These are phyloP conservation scores for Gerris lacustris DNA, from an alignment of 2,888 invertebrate species.

Conservation along the genomic window DNA sequence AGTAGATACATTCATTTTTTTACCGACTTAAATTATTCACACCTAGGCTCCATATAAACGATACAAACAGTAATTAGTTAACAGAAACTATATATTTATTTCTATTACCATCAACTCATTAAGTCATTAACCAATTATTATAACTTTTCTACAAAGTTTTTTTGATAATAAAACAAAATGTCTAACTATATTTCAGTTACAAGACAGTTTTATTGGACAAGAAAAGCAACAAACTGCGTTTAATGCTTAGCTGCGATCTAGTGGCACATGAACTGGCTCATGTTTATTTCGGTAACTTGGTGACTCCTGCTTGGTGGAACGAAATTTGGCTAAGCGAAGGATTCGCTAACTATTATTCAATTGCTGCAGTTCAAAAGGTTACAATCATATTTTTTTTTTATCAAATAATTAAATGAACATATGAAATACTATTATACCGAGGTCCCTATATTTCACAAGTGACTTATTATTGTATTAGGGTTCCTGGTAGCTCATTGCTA, in stretches of 20 bases:
- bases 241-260: conserved; percentile 36
- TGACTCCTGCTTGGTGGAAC: conserved; percentile 37
- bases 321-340: conserved; percentile 44
- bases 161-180: neutral
- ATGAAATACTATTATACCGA: neutral
- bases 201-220: conserved; percentile 39
- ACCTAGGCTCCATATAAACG: too few relatives aligned
- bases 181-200: conserved; percentile 34
- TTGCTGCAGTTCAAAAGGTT: conserved; percentile 35
- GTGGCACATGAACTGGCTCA: conserved; percentile 42
- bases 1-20: too few relatives aligned
- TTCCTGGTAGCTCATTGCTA: too few relatives aligned
- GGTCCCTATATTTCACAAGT: too few relatives aligned
- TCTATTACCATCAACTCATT: too few relatives aligned
- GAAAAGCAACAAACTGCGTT: conserved; percentile 31
- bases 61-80: too few relatives aligned
- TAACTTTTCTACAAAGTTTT: too few relatives aligned
- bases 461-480: too few relatives aligned
- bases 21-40: too few relatives aligned
- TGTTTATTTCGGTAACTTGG: conserved; percentile 36
- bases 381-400: conserved; percentile 17
- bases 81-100: too few relatives aligned
- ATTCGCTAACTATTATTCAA: conserved; percentile 40
- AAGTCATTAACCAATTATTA: too few relatives aligned
- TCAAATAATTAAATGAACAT: neutral